Evolutionary conservation across 2,888 invertebrate genomes (phyloP).

Genomic region (Athetis lepigone): DNA sequence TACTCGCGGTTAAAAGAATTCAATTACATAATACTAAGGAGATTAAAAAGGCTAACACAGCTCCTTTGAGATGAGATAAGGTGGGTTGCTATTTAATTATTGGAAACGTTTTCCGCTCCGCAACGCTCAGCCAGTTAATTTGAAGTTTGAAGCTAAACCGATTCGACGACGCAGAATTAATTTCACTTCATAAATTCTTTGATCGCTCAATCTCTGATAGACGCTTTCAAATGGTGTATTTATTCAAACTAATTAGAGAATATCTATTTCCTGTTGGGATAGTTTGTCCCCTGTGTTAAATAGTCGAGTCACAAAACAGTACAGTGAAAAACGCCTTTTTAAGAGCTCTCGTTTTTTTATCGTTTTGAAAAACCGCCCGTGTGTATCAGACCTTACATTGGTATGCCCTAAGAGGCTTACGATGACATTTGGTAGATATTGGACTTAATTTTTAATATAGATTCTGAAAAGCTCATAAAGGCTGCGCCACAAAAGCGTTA

Average conservation of each 20-base stretch:
- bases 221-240: slow-evolving; percentile 39
- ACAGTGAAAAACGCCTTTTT: background rate
- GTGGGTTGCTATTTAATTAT: slow-evolving; percentile 83
- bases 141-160: slow-evolving; percentile 68
- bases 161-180: slow-evolving; percentile 67
- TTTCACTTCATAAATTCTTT: slow-evolving; percentile 67
- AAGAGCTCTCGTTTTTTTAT: background rate
- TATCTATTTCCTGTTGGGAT: slow-evolving; percentile 10
- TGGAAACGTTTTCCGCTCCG: slow-evolving; percentile 73
- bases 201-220: slow-evolving; percentile 58
- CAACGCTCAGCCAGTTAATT: slow-evolving; percentile 69
- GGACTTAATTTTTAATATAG: background rate
- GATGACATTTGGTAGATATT: slow-evolving; percentile 8
- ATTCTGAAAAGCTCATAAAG: background rate
- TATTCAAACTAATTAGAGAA: slow-evolving; percentile 30
- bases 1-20: slow-evolving; percentile 87
- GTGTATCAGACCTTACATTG: background rate
- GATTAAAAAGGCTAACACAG: slow-evolving; percentile 87
- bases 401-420: too few relatives aligned
- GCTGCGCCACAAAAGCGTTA: too few relatives aligned
- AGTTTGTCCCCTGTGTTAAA: background rate
- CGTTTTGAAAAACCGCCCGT: background rate
- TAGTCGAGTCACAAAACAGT: background rate
- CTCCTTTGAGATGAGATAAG: slow-evolving; percentile 84
- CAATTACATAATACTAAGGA: slow-evolving; percentile 87